These are phyloP conservation scores for Mnemiopsis leidyi DNA, from an alignment of 37 sponge, comb jelly and placozoan genomes.

Conservation along the genomic window DNA sequence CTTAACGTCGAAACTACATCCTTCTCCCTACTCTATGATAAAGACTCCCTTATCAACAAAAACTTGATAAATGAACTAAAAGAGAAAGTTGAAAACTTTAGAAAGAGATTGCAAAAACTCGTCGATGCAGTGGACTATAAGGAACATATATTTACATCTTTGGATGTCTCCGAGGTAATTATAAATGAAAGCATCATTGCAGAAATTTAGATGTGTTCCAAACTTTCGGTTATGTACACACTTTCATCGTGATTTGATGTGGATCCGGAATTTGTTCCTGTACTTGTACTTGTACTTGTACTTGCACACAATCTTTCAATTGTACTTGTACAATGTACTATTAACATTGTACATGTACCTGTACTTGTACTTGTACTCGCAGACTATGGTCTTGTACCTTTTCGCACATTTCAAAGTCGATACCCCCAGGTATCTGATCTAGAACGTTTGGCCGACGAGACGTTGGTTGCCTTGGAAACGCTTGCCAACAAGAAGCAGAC, in stretches of 20 bases:
- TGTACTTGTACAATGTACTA: too few relatives aligned
- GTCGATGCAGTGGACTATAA: neutral
- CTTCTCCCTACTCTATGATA: neutral
- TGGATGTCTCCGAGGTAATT: neutral
- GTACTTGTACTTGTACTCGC: too few relatives aligned
- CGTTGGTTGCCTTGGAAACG: neutral
- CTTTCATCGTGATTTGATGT: too few relatives aligned
- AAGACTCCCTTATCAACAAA: neutral
- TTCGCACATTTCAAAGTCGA: too few relatives aligned
- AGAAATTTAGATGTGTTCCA: too few relatives aligned
- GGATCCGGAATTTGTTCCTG: too few relatives aligned
- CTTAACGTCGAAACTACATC: neutral
- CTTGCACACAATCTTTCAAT: too few relatives aligned
- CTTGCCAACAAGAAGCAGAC: neutral
- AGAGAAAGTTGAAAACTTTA: neutral
- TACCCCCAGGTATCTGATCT: neutral
- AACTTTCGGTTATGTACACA: too few relatives aligned
- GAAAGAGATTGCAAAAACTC: neutral
- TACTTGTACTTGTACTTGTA: too few relatives aligned
- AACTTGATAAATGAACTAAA: neutral
- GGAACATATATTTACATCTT: neutral
- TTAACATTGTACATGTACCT: too few relatives aligned
- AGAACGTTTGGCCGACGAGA: neutral
- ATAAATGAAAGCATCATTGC: too few relatives aligned
- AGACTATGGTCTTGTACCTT: too few relatives aligned